Base-by-base conservation (phyloP, 2,113 vertebrate species). In the Lepisosteus osseus region DNA sequence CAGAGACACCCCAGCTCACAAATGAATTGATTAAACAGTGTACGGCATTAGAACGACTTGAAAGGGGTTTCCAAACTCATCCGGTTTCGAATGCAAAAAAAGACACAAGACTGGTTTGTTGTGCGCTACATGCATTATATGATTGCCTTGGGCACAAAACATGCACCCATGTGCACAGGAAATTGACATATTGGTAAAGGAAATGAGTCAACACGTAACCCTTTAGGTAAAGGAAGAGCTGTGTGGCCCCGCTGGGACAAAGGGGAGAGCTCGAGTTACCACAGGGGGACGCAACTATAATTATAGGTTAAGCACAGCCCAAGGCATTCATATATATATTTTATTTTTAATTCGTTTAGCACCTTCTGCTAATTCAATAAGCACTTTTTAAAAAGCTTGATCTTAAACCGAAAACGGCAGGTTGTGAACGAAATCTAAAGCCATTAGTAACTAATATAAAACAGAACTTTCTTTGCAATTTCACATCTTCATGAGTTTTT, bases 271-370 rank as follows among this genome's bases (percentile, higher is more conserved):
- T 94, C 90, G 88, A 88, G 84, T 97, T 97, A 95, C 95, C 90
- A 93, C 87, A 84, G 84, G 88, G 94, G 94, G 94, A 93, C 93
- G 54, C 86, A 87, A 82, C 85, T 87, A 86, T 94, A 97, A 98
- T 97, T 95, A 95, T 74, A 82, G 95, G 96, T 98, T 97, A 99
- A 97, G 91, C 94, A 95, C 90, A 90, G 94, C 95, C 95, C 89
- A 89, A 92, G 93, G 94, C 93, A 88, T 89, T 75, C 79, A 86
- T 86, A 86, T 92, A 89, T 86, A 89, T 92, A 90, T 82, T 78
- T 86, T 87, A 87, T 88, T 93, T 91, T 90, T 88, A 88, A 84
- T 83, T 88, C 90, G 90, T 88, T 88, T 88, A 84, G 73, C 79
- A 79, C 69, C 82, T 80, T 78, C 76, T 81, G 81, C 84, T 90